Conservation (phyloP, 2,797 vertebrate species). For the Eulemur rubriventer region DNA sequence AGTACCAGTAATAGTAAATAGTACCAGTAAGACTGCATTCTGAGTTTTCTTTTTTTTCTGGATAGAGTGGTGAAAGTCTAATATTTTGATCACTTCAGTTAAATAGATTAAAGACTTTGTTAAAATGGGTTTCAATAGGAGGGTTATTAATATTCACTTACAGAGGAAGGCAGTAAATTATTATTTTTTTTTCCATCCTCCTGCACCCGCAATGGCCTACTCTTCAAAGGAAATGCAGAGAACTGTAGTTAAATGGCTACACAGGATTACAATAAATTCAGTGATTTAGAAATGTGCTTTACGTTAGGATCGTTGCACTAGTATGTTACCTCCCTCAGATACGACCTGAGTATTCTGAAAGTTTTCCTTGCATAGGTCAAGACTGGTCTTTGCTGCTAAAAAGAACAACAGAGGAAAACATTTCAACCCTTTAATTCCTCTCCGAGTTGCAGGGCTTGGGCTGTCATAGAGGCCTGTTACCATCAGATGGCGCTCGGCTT, state of each 20-base stretch:
- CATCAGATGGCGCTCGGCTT: slow-evolving; percentile 85
- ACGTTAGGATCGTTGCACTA: neutral
- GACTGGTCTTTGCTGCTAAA: slow-evolving; percentile 16
- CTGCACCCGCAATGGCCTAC: neutral
- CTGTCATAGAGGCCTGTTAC: neutral
- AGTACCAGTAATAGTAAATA: neutral
- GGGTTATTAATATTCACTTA: neutral
- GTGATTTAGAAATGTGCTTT: neutral
- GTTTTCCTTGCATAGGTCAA: slow-evolving; percentile 18
- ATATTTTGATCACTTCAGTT: neutral
- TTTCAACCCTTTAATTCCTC: neutral
- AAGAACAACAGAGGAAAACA: neutral
- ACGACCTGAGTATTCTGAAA: slow-evolving; percentile 42
- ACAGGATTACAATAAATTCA: neutral
- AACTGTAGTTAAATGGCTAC: neutral
- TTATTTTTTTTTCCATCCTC: neutral
- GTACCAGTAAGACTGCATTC: neutral
- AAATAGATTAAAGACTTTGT: neutral
- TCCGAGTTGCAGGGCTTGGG: neutral
- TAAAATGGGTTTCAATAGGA: neutral
- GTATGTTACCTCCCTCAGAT: neutral
- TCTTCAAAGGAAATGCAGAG: neutral
- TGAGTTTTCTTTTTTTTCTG: neutral
- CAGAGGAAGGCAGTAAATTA: neutral
- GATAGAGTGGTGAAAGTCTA: neutral